A percentile compares a stretch with the other conserved stretches of the same genome.
phyloP scores from a whole-genome alignment of 2,888 invertebrate genomes.

The Cephus spinipes region DNA sequence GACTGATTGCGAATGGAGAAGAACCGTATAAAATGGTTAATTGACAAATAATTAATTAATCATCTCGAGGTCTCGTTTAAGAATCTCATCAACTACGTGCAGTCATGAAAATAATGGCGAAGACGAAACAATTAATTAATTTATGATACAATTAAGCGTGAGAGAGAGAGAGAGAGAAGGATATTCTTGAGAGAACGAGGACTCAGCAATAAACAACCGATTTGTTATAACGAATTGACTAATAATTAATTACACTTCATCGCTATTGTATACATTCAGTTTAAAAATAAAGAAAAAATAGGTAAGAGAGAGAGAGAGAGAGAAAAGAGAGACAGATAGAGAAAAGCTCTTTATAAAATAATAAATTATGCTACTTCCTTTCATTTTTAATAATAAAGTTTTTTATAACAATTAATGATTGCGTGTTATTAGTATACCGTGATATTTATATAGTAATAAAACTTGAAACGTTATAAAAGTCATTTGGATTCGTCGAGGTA shows the following conservation, averaged over 20 bases:
- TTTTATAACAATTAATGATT: slow-evolving; percentile 23
- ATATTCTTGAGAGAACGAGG: slow-evolving; percentile 5
- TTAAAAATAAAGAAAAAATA: background rate
- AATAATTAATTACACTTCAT: slow-evolving; percentile 17
- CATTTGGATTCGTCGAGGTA: background rate
- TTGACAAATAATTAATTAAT: too few relatives aligned
- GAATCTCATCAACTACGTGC: too few relatives aligned
- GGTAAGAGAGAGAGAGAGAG: background rate
- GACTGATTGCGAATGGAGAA: too few relatives aligned
- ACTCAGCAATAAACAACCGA: slow-evolving; percentile 8
- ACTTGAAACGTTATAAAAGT: slow-evolving; percentile 18
- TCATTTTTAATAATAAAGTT: slow-evolving; percentile 19
- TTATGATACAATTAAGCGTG: too few relatives aligned
- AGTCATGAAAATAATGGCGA: too few relatives aligned
- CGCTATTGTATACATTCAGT: slow-evolving; percentile 16
- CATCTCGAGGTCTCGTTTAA: too few relatives aligned
- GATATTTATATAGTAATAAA: slow-evolving; percentile 17
- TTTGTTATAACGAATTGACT: slow-evolving; percentile 21
- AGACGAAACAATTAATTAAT: too few relatives aligned
- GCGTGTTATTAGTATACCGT: slow-evolving; percentile 14
- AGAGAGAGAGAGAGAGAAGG: too few relatives aligned
- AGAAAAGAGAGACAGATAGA: background rate
- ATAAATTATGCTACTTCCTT: slow-evolving; percentile 19
- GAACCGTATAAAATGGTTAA: too few relatives aligned
- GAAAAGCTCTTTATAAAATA: slow-evolving; percentile 20